A percentile compares a stretch with the other conserved stretches of the same genome.
phyloP scores from a whole-genome alignment of 2,113 vertebrate genomes.

The cattle (Bos taurus) region DNA sequence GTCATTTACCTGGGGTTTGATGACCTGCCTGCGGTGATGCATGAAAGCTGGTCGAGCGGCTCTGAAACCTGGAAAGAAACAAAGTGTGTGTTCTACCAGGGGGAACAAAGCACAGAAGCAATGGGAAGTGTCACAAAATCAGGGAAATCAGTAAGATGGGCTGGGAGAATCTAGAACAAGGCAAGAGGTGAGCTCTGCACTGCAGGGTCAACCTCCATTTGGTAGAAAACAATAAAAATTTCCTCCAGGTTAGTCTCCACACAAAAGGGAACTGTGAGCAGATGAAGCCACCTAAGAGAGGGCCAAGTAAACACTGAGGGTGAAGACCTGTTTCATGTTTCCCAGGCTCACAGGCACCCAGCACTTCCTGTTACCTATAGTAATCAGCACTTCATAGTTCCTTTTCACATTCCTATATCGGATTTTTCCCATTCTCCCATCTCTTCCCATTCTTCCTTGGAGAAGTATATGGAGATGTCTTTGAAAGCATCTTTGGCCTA shows the following conservation, averaged over 20 bases:
- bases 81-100: neutral
- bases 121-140: neutral
- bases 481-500: conserved; percentile 56
- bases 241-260: neutral
- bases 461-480: conserved; percentile 67
- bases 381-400: conserved; percentile 56
- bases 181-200: neutral
- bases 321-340: neutral
- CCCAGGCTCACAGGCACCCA: neutral
- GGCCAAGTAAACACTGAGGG: neutral
- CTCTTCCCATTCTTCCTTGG: conserved; percentile 65
- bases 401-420: conserved; percentile 67
- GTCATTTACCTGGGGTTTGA: neutral
- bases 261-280: neutral
- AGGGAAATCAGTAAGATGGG: fast-evolving
- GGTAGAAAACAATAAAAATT: neutral
- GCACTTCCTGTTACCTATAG: conserved; percentile 49
- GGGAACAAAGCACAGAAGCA: neutral
- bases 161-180: no score
- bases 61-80: conserved; percentile 55
- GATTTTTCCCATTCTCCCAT: conserved; percentile 72
- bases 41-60: conserved; percentile 59
- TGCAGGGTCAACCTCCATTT: fast-evolving
- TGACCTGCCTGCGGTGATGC: neutral
- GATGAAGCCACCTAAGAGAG: neutral